Evolutionary conservation across 2,797 vertebrate species (phyloP), one percentile per base, ranked within the genome.

Genomic region (Sylvia borin): DNA sequence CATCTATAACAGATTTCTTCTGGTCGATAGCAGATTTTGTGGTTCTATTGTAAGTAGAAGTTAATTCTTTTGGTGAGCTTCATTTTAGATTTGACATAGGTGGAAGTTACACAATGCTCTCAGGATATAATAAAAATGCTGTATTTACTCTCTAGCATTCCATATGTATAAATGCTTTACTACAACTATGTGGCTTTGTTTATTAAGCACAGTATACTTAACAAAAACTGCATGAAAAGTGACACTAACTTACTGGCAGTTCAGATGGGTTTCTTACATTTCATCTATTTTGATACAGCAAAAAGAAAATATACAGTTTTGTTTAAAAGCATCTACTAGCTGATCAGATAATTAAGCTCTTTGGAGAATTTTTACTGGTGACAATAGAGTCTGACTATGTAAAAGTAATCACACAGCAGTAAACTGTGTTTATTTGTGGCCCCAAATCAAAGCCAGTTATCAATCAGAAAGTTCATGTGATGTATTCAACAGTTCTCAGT

Each of bases 21-120:
- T 99, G 99, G 99, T 98, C 98, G 24, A 98, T 98, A 76, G 98
- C 99, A 87, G 99, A 99, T 90, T 99, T 99, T 42, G 90, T 99
- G 71, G 96, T 98, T 94, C 96, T 99, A 10, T 99, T 98, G 99
- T 99, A 98, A 99, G 99, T 98, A 86, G 31, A 64, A 61, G 14
- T 71, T n/a, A 42, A 58, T 85, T 64, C 19, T 32, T 43, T 79
- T 64, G 10, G 42, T 54, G 21, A 76, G 16, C 19, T 45, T 76
- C 48, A 10, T 27, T 70, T 70, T 72, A 60, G 40, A 32, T 51
- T 47, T 66, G 18, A 9, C 11, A 3, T 5, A n/a, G 5, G 9
- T 65, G 19, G n/a, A 76, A 75, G 16, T 19, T 57, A 27, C 9
- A 48, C n/a, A 11, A 24, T 84, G 26, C 62, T 64, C 5, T 43